Conservation (phyloP, 1,140 invertebrate genomes). For the Ceratitis capitata region DNA sequence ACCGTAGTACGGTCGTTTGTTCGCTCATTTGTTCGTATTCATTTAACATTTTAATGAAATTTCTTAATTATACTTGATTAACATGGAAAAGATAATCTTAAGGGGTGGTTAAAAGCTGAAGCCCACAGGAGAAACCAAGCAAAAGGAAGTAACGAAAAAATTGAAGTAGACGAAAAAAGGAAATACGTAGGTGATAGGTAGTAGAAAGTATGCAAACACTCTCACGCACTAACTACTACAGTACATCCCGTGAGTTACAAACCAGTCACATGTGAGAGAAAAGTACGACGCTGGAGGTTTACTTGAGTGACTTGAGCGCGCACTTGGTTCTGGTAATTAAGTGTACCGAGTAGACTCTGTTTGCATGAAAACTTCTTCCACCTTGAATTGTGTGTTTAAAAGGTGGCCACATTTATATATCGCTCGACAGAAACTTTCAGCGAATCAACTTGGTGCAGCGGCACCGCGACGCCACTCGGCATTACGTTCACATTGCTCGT, state of each 20-base stretch:
- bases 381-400: background rate
- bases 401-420: background rate
- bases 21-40: constrained; percentile 31
- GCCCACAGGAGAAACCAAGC: too few relatives aligned
- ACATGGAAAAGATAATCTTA: constrained; percentile 41
- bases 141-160: background rate
- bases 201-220: background rate
- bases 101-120: background rate
- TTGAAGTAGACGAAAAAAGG: too few relatives aligned
- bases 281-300: background rate
- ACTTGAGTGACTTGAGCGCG: background rate
- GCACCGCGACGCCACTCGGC: background rate
- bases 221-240: background rate
- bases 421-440: background rate
- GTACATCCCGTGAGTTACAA: background rate
- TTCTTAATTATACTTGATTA: constrained; percentile 44
- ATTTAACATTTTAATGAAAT: constrained; percentile 44
- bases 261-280: background rate
- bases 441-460: background rate
- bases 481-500: background rate
- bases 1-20: background rate
- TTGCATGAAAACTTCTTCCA: background rate
- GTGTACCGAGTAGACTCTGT: constrained; percentile 6
- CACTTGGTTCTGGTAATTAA: constrained; percentile 34
- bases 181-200: background rate